These are phyloP conservation scores for Ctenosaura bakeri DNA, from an alignment of 2,797 vertebrate species.

Conservation along the genomic window DNA sequence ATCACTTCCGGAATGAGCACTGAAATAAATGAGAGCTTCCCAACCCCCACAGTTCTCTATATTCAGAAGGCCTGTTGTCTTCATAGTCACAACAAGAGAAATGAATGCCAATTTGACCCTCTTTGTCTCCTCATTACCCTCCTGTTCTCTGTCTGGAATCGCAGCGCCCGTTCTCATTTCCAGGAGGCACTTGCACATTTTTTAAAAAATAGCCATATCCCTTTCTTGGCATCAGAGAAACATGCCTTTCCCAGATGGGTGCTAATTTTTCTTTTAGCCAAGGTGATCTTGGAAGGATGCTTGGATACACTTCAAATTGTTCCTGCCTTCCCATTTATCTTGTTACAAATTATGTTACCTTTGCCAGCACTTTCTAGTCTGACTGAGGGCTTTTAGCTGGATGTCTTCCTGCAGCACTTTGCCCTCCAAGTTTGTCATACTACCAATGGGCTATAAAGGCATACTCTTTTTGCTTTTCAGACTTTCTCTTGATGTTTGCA, in stretches of 20 bases:
- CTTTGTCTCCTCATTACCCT: not conserved
- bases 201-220: not conserved
- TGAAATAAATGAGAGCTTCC: not conserved
- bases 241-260: constrained; percentile 11
- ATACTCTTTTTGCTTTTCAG: not conserved
- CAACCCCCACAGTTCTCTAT: not conserved
- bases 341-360: constrained; percentile 12
- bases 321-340: constrained; percentile 32
- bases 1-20: constrained; percentile 2
- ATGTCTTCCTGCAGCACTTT: constrained; percentile 1
- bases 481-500: not conserved
- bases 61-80: not conserved
- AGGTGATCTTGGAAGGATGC: constrained; percentile 26
- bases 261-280: constrained; percentile 40
- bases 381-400: constrained; percentile 13
- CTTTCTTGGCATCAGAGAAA: constrained; percentile 27
- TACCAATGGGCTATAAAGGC: constrained; percentile 5
- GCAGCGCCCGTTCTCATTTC: constrained; percentile 15
- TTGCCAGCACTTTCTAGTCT: constrained; percentile 33
- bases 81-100: constrained; percentile 3
- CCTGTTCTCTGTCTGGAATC: not conserved
- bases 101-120: not conserved
- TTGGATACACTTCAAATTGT: constrained; percentile 36
- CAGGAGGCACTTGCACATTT: not conserved
- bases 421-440: not conserved